Percentiles rank a stretch among this genome's conserved stretches.
Conservation (phyloP, 2,113 vertebrate genomes). For the Fregata magnificens region DNA sequence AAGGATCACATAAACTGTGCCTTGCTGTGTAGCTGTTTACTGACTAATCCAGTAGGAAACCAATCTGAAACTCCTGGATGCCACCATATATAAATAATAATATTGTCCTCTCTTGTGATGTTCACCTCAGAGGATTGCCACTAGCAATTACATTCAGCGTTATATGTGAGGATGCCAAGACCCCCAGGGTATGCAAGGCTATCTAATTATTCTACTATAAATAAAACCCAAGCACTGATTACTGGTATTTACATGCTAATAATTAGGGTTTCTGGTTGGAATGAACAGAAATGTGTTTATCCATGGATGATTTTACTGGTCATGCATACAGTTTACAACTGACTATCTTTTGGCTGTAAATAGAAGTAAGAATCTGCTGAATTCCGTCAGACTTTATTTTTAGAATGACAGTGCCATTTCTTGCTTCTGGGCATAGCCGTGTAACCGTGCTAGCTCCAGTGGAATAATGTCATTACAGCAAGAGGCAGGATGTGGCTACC, state of each 20-base stretch:
- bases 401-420: background rate
- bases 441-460: background rate
- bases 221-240: conserved; percentile 21
- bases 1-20: background rate
- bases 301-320: background rate
- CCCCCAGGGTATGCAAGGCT: background rate
- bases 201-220: background rate
- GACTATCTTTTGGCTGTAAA: background rate
- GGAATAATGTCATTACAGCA: background rate
- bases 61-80: background rate
- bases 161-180: background rate
- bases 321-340: background rate
- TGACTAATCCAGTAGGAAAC: background rate
- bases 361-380: background rate
- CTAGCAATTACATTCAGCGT: background rate
- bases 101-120: background rate
- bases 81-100: background rate
- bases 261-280: background rate
- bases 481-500: background rate
- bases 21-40: background rate
- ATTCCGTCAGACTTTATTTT: background rate
- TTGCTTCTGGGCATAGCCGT: background rate
- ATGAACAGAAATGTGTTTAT: background rate
- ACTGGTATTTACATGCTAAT: background rate
- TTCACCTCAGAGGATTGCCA: background rate